These are phyloP conservation scores for Epinephelus malabaricus DNA, from an alignment of 2,797 vertebrate species.

Conservation along the genomic window DNA sequence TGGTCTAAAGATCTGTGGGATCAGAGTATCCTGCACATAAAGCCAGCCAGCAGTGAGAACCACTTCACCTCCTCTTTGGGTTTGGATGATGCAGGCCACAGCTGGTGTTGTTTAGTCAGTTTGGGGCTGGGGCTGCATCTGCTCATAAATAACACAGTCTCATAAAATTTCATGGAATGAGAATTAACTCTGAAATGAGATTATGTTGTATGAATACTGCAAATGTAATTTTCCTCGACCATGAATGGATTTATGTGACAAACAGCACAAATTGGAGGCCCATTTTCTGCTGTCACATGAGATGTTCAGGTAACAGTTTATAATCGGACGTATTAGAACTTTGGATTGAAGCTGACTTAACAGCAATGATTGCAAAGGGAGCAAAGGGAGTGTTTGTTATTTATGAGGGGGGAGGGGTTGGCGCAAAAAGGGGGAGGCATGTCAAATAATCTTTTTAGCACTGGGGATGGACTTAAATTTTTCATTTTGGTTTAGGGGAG, in stretches of 20 bases:
- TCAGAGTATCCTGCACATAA: neutral
- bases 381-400: too few relatives aligned
- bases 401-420: too few relatives aligned
- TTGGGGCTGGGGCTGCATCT: constrained; percentile 46
- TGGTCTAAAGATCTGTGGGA: neutral
- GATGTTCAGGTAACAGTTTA: constrained; percentile 7
- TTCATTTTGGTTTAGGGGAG: too few relatives aligned
- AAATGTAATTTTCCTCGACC: constrained; percentile 20
- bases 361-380: neutral
- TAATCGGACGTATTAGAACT: neutral
- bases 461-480: too few relatives aligned
- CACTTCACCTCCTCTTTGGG: constrained; percentile 46
- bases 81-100: constrained; percentile 34
- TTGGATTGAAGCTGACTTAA: constrained; percentile 2
- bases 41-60: constrained; percentile 25
- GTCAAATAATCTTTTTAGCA: too few relatives aligned
- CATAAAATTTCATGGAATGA: constrained; percentile 63
- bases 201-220: constrained; percentile 41
- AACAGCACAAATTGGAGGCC: neutral
- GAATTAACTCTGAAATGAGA: constrained; percentile 56
- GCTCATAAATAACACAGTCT: constrained; percentile 65
- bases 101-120: constrained; percentile 55
- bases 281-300: constrained; percentile 3
- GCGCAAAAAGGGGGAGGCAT: too few relatives aligned
- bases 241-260: constrained; percentile 41